Conservation (phyloP, 2,113 vertebrate genomes). For the Daphoenositta chrysoptera region DNA sequence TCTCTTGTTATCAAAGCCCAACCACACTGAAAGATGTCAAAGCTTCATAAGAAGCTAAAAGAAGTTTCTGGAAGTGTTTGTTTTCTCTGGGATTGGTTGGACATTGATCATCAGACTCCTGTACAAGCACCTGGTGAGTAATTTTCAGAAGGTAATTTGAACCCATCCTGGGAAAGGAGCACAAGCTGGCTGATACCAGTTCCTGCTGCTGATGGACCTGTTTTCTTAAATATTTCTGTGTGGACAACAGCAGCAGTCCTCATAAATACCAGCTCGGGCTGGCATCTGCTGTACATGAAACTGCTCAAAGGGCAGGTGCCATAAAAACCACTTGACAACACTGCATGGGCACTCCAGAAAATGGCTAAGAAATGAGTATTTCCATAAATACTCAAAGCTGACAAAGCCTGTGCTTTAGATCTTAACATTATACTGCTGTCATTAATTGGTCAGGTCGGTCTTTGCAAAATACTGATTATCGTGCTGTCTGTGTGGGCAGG, state of each 20-base stretch:
- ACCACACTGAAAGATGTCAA: background rate
- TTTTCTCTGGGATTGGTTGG: background rate
- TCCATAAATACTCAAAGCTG: background rate
- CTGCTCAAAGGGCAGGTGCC: background rate
- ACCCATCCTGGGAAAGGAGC: background rate
- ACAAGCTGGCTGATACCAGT: background rate
- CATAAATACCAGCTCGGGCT: background rate
- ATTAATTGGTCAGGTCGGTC: background rate
- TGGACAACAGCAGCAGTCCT: background rate
- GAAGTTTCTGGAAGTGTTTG: background rate
- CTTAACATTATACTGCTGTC: background rate
- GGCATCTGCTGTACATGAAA: background rate
- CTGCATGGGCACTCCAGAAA: background rate
- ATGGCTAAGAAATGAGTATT: background rate
- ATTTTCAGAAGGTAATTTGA: background rate
- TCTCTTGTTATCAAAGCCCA: background rate
- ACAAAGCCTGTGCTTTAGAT: background rate
- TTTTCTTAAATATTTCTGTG: background rate
- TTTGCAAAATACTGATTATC: background rate
- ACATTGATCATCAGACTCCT: background rate
- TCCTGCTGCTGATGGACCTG: background rate
- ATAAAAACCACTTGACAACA: background rate
- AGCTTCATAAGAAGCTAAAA: background rate
- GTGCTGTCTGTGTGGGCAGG: background rate
- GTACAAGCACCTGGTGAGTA: background rate